phyloP scores from a whole-genome alignment of 64 coral and sea anemone genomes.

The Astreopora myriophthalma region DNA sequence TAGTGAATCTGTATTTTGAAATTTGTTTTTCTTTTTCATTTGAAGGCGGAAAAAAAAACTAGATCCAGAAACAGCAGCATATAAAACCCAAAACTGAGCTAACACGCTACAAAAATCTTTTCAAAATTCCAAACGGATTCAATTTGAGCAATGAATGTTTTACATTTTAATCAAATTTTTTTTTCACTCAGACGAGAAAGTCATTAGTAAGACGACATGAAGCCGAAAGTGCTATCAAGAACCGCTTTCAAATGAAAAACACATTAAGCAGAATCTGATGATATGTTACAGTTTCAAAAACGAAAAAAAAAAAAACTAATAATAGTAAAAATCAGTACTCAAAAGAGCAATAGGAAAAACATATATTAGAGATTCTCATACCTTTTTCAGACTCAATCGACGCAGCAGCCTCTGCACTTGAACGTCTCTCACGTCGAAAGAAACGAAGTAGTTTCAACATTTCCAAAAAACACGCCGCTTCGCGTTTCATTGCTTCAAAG shows the following conservation, averaged over 20 bases:
- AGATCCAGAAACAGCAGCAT: background rate
- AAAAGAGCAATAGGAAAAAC: too few species aligned
- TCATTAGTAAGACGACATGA: background rate
- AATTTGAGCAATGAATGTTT: background rate
- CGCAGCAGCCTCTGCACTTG: background rate
- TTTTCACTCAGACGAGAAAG: too few species aligned
- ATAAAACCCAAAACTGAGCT: background rate
- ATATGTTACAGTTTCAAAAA: background rate
- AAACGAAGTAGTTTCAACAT: conserved; percentile 3
- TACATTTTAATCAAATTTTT: background rate
- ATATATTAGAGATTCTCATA: background rate
- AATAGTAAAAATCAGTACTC: too few species aligned
- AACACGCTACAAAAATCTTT: background rate
- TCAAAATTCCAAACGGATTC: background rate
- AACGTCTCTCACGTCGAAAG: background rate
- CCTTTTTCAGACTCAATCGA: background rate
- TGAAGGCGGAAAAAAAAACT: background rate
- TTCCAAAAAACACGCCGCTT: background rate
- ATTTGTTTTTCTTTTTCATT: too few species aligned
- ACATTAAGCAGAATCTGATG: background rate
- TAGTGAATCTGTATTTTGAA: too few species aligned
- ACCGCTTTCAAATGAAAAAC: background rate
- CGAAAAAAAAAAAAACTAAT: background rate
- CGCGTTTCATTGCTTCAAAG: background rate
- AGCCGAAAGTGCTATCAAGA: background rate